Evolutionary conservation across 2,888 invertebrate genomes (phyloP).

Genomic region (Leptopilina myrica): DNA sequence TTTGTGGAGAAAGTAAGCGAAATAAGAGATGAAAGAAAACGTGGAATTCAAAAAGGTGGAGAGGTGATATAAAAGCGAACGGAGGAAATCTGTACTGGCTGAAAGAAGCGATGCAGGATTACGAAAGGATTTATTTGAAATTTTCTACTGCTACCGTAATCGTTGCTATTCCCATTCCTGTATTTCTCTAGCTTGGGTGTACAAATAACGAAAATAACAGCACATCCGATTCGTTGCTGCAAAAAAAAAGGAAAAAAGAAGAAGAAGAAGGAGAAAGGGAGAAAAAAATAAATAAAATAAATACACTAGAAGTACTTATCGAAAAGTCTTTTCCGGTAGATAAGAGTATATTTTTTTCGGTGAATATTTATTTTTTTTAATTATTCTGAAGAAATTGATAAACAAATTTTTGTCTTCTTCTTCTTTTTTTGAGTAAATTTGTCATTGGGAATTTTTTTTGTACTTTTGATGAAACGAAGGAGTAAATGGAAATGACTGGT

Average conservation of each 20-base stretch:
- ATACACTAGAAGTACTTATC: constrained; percentile 21
- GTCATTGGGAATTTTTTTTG: not conserved
- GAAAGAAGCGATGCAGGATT: constrained; percentile 74
- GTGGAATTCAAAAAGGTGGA: constrained; percentile 54
- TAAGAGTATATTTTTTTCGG: constrained; percentile 26
- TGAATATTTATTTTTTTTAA: not conserved
- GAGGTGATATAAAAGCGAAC: constrained; percentile 67
- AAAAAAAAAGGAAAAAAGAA: not conserved
- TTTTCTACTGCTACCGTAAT: constrained; percentile 65
- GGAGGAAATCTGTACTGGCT: constrained; percentile 71
- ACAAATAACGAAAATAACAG: constrained; percentile 68
- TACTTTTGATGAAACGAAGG: not conserved
- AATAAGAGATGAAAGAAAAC: constrained; percentile 57
- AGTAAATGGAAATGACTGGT: not conserved
- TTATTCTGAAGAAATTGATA: not conserved
- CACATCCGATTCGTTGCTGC: constrained; percentile 4
- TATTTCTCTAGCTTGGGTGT: constrained; percentile 62
- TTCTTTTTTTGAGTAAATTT: not conserved
- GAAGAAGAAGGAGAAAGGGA: too few relatives aligned
- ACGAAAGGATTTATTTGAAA: constrained; percentile 75
- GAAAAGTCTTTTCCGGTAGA: constrained; percentile 20
- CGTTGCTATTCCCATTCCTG: constrained; percentile 46
- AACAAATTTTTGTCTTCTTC: not conserved
- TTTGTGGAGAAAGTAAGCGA: constrained; percentile 50
- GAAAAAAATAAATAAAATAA: not conserved